Conservation (phyloP, 2,113 vertebrate genomes). For the Aepyceros melampus region DNA sequence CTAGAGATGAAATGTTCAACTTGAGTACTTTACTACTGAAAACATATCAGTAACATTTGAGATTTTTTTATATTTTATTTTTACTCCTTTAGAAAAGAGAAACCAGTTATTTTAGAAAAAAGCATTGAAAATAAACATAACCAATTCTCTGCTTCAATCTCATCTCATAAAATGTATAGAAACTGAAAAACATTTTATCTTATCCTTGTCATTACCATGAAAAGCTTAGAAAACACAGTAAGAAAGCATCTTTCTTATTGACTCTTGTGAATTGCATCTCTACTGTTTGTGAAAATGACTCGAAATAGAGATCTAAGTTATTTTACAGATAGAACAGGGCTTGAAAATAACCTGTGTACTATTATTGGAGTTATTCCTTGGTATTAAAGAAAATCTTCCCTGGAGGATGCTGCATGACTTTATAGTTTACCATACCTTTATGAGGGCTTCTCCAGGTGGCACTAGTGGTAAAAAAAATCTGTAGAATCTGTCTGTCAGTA, state of each 20-base stretch:
- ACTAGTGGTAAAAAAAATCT: background rate
- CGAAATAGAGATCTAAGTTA: background rate
- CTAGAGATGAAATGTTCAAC: constrained; percentile 26
- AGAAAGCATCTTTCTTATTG: background rate
- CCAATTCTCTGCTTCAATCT: background rate
- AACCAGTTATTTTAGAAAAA: background rate
- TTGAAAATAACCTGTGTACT: background rate
- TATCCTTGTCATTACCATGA: background rate
- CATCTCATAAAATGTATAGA: background rate
- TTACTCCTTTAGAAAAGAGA: background rate
- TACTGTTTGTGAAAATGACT: constrained; percentile 13
- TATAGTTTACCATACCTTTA: background rate
- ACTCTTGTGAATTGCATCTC: background rate
- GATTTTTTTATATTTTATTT: background rate
- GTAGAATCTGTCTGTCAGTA: background rate
- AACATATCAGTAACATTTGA: background rate
- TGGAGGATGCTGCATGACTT: background rate
- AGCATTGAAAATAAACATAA: constrained; percentile 20
- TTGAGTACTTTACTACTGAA: constrained; percentile 18
- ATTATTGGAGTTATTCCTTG: background rate
- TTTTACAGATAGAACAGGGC: background rate
- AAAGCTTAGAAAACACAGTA: background rate
- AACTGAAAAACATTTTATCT: background rate
- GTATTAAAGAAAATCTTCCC: background rate
- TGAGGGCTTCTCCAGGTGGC: background rate